Percentiles rank a stretch among this genome's conserved stretches.
phyloP scores from a whole-genome alignment of 2,797 vertebrate species.

The Melanogrammus aeglefinus region DNA sequence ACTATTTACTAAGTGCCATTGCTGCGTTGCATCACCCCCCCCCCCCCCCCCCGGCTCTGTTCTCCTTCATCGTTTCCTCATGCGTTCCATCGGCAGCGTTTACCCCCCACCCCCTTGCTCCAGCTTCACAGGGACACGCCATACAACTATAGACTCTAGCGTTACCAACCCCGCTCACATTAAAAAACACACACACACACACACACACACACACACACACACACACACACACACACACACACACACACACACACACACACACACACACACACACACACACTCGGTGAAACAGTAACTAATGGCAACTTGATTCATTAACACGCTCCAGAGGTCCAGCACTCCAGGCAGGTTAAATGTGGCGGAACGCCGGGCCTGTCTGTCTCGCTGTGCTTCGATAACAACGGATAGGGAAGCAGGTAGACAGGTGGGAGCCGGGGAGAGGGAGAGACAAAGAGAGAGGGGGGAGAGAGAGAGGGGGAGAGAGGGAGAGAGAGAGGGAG shows the following conservation, averaged over 20 bases:
- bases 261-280: slow-evolving; percentile 59
- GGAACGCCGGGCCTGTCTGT: slow-evolving; percentile 69
- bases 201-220: slow-evolving; percentile 58
- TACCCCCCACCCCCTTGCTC: too few relatives aligned
- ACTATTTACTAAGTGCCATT: slow-evolving; percentile 16
- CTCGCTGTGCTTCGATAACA: slow-evolving; percentile 52
- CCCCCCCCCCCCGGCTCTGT: too few relatives aligned
- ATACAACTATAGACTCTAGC: too few relatives aligned
- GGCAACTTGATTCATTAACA: slow-evolving; percentile 77
- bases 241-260: too few relatives aligned
- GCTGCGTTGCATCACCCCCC: too few relatives aligned
- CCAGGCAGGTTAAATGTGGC: slow-evolving; percentile 73
- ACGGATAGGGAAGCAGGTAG: slow-evolving; percentile 43
- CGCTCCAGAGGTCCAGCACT: slow-evolving; percentile 67
- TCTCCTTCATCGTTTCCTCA: too few relatives aligned
- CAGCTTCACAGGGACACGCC: too few relatives aligned
- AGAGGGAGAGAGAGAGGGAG: too few relatives aligned
- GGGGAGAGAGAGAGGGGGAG: background rate
- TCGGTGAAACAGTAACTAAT: slow-evolving; percentile 77
- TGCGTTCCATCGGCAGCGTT: too few relatives aligned
- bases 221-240: slow-evolving; percentile 54
- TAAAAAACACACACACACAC: slow-evolving; percentile 48
- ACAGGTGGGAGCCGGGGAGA: slow-evolving; percentile 32
- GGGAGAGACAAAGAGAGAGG: slow-evolving; percentile 41
- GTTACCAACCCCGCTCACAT: slow-evolving; percentile 18